Evolutionary conservation across 2,888 invertebrate genomes (phyloP), one percentile per base, ranked within the genome.

Genomic region (Eledone cirrhosa): DNA sequence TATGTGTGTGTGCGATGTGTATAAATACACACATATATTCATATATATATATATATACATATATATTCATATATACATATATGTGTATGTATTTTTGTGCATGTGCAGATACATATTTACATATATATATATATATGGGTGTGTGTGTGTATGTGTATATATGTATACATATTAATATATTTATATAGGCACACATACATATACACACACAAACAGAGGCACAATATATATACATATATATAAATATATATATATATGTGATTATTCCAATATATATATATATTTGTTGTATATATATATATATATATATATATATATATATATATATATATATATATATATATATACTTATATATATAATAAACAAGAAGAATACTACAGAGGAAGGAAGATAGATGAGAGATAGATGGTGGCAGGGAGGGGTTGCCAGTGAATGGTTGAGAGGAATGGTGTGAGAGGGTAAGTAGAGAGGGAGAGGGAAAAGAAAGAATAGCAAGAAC

Each of bases 281-380:
- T 63, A 19, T 63, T 7, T 63, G 11, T 63, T 4, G 22, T 7
- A 24, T 7, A 5, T 7, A 63, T 3, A 13, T 14, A 19, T 8
- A 63, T 19, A 63, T 1, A 63, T 8, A 63, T 1, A 63, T 14
- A 3, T 1, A 13, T 14, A 63, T 19, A 63, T 14, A 63, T 14
- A 8, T 19, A 63, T 19, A 63, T 13, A 63, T 63, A 63, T 63
- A 63, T 63, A 63, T 63, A 8, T 63, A 13, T 63, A 63, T 63
- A 63, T 63, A 63, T 63, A 63, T 63, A 63, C 24, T 24, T 63
- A 63, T 63, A 63, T 63, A 63, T 63, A 63, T 63, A 59, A n/a
- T n/a, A n/a, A n/a, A n/a, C n/a, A n/a, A n/a, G n/a, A n/a, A n/a
- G n/a, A n/a, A n/a, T n/a, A n/a, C n/a, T n/a, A n/a, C n/a, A 63